These are phyloP conservation scores for Sebastes schlegelii DNA, from an alignment of 2,113 vertebrate genomes.

Conservation along the genomic window DNA sequence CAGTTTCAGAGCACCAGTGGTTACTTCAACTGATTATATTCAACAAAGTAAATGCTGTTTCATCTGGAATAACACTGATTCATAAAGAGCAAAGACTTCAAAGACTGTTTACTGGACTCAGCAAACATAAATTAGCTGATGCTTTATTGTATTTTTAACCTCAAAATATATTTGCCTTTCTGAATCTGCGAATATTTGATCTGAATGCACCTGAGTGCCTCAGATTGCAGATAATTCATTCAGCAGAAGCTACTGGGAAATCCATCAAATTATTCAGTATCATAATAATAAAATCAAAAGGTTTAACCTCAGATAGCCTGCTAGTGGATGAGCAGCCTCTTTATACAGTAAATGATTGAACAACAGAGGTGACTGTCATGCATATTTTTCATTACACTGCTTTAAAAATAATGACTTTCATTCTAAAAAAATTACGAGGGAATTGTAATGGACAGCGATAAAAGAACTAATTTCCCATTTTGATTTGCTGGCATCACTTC, in stretches of 20 bases:
- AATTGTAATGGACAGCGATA: conserved; percentile 44
- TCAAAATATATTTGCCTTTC: neutral
- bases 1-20: neutral
- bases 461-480: conserved; percentile 38
- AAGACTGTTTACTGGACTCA: conserved; percentile 2
- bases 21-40: conserved; percentile 8
- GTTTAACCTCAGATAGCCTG: conserved; percentile 14
- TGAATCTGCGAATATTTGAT: neutral
- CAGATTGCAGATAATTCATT: neutral
- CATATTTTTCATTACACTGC: conserved; percentile 39
- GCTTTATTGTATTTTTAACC: conserved; percentile 4
- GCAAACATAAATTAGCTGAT: neutral
- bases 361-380: conserved; percentile 16
- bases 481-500: conserved; percentile 55
- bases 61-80: conserved; percentile 4
- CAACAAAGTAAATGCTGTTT: conserved; percentile 2
- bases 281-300: conserved; percentile 8
- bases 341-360: neutral
- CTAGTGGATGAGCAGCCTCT: neutral
- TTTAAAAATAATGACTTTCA: conserved; percentile 49
- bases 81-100: neutral
- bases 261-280: neutral
- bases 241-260: neutral
- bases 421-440: conserved; percentile 39
- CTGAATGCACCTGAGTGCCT: neutral